These are phyloP conservation scores for Prosapia bicincta DNA, from an alignment of 2,888 invertebrate genomes.

Conservation along the genomic window DNA sequence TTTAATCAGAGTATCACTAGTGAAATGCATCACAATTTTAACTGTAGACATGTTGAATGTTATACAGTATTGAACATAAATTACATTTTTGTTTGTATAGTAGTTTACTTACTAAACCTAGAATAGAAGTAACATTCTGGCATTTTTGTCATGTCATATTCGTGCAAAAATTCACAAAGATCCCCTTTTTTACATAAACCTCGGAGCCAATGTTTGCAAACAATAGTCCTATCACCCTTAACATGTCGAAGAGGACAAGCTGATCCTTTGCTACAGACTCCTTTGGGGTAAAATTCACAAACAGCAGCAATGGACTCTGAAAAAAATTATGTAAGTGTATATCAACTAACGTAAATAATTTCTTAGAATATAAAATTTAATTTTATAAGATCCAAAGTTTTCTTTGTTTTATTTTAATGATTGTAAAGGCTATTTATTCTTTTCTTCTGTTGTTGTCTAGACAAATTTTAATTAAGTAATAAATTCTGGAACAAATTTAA, in stretches of 20 bases:
- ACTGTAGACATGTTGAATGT: no score
- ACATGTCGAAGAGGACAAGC: conserved; percentile 97
- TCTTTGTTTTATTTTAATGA: no score
- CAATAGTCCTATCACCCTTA: conserved; percentile 94
- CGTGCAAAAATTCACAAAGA: conserved; percentile 98
- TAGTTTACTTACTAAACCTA: conserved; percentile 81
- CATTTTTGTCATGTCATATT: conserved; percentile 99
- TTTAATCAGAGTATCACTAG: no score
- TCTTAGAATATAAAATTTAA: not conserved
- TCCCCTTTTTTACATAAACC: conserved; percentile 99
- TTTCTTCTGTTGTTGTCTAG: no score
- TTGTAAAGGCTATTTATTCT: no score
- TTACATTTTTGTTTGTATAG: no score
- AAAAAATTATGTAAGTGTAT: conserved; percentile 42
- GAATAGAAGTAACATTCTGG: conserved; percentile 99
- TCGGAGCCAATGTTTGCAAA: conserved; percentile 99
- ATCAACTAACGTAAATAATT: not conserved
- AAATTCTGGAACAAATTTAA: no score
- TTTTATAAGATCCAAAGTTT: no score
- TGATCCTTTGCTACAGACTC: conserved; percentile 79
- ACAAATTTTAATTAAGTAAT: no score
- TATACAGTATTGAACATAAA: no score
- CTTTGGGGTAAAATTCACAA: conserved; percentile 79
- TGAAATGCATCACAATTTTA: no score
- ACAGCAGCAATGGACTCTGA: conserved; percentile 94